These are phyloP conservation scores for Emmelina monodactyla DNA, from an alignment of 2,888 invertebrate genomes.

Conservation along the genomic window DNA sequence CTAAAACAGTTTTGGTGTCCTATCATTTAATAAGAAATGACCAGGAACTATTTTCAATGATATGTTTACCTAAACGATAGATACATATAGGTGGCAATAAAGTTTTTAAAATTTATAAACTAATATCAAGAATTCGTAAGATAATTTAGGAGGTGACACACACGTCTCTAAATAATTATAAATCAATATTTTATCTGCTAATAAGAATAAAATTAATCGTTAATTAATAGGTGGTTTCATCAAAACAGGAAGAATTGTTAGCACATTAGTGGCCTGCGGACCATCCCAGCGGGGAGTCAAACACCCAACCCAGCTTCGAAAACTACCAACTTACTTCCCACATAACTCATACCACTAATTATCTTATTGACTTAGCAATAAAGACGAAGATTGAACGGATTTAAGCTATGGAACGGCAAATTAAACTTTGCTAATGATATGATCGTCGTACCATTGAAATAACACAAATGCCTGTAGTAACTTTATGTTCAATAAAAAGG, in stretches of 20 bases:
- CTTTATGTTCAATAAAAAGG: conserved; percentile 25
- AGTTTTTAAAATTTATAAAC: no score
- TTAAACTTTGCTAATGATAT: background rate
- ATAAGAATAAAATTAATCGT: background rate
- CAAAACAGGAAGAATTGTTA: background rate
- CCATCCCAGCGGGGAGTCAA: conserved; percentile 16
- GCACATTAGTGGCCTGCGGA: conserved; percentile 10
- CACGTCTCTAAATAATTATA: background rate
- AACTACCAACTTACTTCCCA: background rate
- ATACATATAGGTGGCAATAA: no score
- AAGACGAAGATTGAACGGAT: background rate
- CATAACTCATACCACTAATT: background rate
- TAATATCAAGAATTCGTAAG: conserved; percentile 9
- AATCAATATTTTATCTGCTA: no score
- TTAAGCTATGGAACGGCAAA: background rate
- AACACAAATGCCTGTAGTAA: conserved; percentile 21
- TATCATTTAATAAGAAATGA: no score
- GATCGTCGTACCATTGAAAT: background rate
- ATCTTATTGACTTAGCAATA: background rate
- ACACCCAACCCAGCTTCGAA: conserved; percentile 4
- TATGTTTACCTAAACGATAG: no score
- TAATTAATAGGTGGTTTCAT: background rate
- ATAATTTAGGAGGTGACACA: background rate
- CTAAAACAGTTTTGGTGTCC: no score
- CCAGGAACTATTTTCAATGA: no score